Conservation (phyloP, 2,113 vertebrate species). For the Thalassoma bifasciatum region DNA sequence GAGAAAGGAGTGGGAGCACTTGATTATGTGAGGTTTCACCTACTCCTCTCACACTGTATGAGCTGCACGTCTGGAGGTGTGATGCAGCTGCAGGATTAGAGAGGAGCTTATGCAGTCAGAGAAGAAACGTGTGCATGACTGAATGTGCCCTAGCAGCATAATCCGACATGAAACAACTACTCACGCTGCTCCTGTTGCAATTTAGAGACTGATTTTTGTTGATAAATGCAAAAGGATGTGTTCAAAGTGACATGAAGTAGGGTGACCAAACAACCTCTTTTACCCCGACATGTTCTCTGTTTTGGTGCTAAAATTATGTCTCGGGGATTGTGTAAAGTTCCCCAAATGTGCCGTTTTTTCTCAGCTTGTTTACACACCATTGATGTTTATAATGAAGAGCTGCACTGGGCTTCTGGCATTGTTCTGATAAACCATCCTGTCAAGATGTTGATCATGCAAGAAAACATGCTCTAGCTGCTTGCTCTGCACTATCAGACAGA, state of each 20-base stretch:
- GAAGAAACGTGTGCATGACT: neutral
- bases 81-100: constrained; percentile 36
- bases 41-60: constrained; percentile 8
- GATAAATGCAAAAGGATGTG: neutral
- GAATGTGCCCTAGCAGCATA: constrained; percentile 7
- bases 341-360: too few species aligned
- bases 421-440: too few species aligned
- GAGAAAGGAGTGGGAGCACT: constrained; percentile 28
- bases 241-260: neutral
- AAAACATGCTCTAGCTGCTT: too few species aligned
- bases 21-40: constrained; percentile 33
- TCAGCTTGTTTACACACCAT: too few species aligned
- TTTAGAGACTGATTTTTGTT: neutral
- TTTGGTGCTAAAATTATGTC: too few species aligned
- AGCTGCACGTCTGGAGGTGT: constrained; percentile 36
- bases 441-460: too few species aligned
- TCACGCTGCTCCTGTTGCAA: neutral
- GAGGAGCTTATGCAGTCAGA: constrained; percentile 32
- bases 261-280: too few species aligned
- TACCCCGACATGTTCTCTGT: too few species aligned
- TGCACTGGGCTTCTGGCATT: too few species aligned
- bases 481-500: too few species aligned
- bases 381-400: too few species aligned
- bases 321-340: too few species aligned
- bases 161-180: neutral